A percentile compares a stretch with the other conserved stretches of the same genome.
Conservation (phyloP, 2,888 invertebrate species). For the Aleiodes alternator region DNA sequence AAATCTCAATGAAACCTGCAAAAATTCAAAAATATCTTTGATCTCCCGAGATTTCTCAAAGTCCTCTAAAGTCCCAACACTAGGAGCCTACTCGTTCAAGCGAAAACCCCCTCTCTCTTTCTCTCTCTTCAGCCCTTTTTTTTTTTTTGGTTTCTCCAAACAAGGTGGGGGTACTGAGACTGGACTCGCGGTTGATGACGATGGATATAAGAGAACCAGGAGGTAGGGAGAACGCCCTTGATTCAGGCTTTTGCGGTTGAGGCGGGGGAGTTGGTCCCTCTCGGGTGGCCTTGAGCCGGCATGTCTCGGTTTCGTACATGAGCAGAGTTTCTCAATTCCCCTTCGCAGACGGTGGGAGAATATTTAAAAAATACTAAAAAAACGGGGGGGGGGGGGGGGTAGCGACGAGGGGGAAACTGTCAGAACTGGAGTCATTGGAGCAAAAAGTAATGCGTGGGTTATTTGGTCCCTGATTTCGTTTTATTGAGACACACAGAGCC, state of each 20-base stretch:
- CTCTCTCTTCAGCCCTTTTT: not conserved
- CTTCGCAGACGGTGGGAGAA: constrained; percentile 14
- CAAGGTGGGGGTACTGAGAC: constrained; percentile 36
- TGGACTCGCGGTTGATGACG: constrained; percentile 16
- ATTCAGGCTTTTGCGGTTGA: constrained; percentile 68
- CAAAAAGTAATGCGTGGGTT: too few relatives aligned
- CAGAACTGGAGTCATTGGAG: too few relatives aligned
- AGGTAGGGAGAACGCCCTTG: constrained; percentile 69
- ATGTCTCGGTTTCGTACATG: constrained; percentile 65
- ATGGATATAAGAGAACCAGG: constrained; percentile 25
- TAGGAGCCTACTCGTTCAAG: not conserved
- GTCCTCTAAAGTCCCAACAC: not conserved
- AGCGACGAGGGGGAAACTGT: too few relatives aligned
- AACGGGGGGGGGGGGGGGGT: too few relatives aligned
- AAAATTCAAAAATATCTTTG: not conserved
- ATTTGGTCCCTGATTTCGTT: too few relatives aligned
- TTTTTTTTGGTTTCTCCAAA: constrained; percentile 64
- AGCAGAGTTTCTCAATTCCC: constrained; percentile 72
- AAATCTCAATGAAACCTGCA: not conserved
- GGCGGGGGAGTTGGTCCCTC: constrained; percentile 70
- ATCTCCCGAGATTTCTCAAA: not conserved
- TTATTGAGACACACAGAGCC: too few relatives aligned
- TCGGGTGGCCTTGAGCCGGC: constrained; percentile 71
- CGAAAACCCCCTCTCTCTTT: not conserved
- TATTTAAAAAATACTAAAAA: too few relatives aligned